Evolutionary conservation across 2,888 invertebrate genomes (phyloP), one percentile per base, ranked within the genome.

Genomic region (Girardia tigrina): DNA sequence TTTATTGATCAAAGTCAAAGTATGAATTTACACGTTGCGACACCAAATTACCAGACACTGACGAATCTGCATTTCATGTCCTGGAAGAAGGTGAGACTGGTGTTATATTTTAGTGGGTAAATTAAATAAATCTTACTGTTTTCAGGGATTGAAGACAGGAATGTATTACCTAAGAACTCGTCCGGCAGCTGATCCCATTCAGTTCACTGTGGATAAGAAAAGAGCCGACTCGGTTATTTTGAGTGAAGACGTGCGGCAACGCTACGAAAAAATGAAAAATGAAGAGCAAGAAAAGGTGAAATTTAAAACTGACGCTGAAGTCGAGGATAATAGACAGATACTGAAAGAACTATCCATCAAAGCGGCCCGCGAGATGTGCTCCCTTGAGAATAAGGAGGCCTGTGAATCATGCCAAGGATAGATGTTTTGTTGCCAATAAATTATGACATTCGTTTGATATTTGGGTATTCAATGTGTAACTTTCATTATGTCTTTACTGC

Each of bases 1-100:
- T 98, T 91, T 83, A 95, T 99, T 80, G 98, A 99, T 85, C 98
- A 98, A 86, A 94, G 94, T 78, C 98, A 99, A 83, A 94, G 94
- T 0, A 88, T 99, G 80, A 99, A 98, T 84, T 89, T 99, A 78
- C 94, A 97, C 84, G 91, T 99, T 77, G 94, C 92, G 2, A 90
- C 91, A 82, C 93, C 98, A 2, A 91, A 90, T 81, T 91, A 91
- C 82, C 92, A 91, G 2, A 92, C 92, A 83, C 86, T 98, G 75
- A 91, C 94, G 0, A 95, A 95, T 0, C 97, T 99, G 88, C 98
- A 99, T 85, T 98, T 98, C 85, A 91, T 92, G 83, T 92, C 91
- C 0, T 98, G 98, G 98, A 90, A 91, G 85, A 88, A 90, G 85
- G 89, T 88, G 82, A n/a, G n/a, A n/a, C n/a, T n/a, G n/a, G n/a